These are phyloP conservation scores for Leptonema lineaticorne DNA, from an alignment of 1,140 invertebrate species.

Conservation along the genomic window DNA sequence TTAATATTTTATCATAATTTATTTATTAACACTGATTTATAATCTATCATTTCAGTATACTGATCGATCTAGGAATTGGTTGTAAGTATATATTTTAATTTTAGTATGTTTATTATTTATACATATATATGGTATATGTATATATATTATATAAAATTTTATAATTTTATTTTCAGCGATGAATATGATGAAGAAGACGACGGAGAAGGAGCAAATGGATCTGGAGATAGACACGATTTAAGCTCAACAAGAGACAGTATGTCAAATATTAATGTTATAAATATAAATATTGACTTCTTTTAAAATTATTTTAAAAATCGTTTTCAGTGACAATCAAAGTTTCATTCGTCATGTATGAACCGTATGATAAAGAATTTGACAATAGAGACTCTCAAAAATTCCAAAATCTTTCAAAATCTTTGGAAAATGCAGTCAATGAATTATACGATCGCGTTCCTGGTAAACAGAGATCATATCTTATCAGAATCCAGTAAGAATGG, in stretches of 20 bases:
- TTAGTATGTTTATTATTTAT: too few species aligned
- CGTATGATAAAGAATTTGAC: slow-evolving; percentile 48
- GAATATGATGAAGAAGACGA: slow-evolving; percentile 16
- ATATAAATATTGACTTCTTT: too few species aligned
- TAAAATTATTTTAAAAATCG: neutral
- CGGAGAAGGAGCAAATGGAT: neutral
- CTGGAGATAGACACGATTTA: neutral
- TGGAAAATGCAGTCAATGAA: slow-evolving; percentile 48
- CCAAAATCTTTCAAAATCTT: slow-evolving; percentile 48
- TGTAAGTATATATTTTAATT: too few species aligned
- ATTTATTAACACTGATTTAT: too few species aligned
- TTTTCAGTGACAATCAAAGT: slow-evolving; percentile 51
- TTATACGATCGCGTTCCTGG: slow-evolving; percentile 47
- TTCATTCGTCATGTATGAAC: slow-evolving; percentile 50
- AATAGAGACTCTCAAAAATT: slow-evolving; percentile 50
- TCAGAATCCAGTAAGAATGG: slow-evolving; percentile 51
- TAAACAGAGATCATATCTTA: slow-evolving; percentile 48
- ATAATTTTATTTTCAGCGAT: neutral
- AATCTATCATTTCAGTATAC: too few species aligned
- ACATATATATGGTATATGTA: too few species aligned
- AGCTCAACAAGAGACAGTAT: neutral
- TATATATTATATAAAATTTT: too few species aligned
- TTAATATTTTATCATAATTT: too few species aligned
- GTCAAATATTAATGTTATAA: neutral
- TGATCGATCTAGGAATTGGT: too few species aligned